Base-by-base conservation (phyloP, 2,888 invertebrate genomes). In the Esperia sulphurella region DNA sequence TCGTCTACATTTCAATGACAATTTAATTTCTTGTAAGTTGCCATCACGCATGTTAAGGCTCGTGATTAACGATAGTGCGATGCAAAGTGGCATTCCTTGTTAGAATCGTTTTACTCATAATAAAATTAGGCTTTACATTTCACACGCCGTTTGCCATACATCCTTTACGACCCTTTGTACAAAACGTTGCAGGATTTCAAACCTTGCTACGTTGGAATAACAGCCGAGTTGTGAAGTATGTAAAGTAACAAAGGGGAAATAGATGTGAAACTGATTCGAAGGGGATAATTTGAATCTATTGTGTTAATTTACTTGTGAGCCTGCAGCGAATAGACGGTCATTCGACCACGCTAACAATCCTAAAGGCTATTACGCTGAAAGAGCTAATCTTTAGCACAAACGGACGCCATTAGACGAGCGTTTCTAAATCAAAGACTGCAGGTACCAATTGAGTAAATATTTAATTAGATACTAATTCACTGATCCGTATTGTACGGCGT, bases 101-200 rank as follows among this genome's bases (percentile, higher is more conserved):
- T 51, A 55, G 60, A 68, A 68, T 63, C 71, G 73, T 73, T 73
- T 69, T 63, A 58, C 65, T 63, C 63, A 66, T 75, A 78, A 77
- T 75, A 67, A 75, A 77, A 76, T 78, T 75, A 78, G 68, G 60
- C 58, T 69, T 72, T 21, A 70, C 60, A 76, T 77, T 78, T 72
- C 65, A 69, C 74, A 75, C 68, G 62, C 66, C 59, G 66, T 65
- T 67, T 65, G 68, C 59, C 63, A 63, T 61, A 50, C 49, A 52
- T 48, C 52, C 59, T 60, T 64, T 65, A 59, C 58, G 54, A 53
- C 53, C 61, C 65, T 65, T 65, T 64, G 65, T 65, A 49, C n/a
- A 14, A 43, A 12, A 28, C 5, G 37, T 8, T 12, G 9, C 1
- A 3, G 37, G 35, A 44, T 30, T 30, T 8, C 30, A 10, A 30